Percentiles rank a stretch among this genome's conserved stretches.
Evolutionary conservation across 2,113 vertebrate genomes (phyloP).

Genomic region (Coracopsis vasa): DNA sequence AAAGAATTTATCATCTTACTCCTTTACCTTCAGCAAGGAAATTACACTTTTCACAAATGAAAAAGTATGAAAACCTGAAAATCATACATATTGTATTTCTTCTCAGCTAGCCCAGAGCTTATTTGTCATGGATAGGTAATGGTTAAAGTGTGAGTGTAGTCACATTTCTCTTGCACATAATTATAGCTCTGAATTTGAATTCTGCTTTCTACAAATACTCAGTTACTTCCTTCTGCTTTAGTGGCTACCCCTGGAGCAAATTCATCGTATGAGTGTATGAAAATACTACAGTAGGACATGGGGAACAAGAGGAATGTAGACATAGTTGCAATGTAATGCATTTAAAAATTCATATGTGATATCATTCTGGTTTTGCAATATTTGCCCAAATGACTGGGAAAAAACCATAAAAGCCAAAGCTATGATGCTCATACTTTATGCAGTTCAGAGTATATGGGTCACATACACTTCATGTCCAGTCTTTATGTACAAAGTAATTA

Average conservation of each 20-base stretch:
- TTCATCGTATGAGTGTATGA: background rate
- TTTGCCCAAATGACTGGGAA: background rate
- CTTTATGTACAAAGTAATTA: background rate
- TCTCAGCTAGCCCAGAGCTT: background rate
- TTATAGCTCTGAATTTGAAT: background rate
- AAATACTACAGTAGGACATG: background rate
- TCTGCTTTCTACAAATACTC: background rate
- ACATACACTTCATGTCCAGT: background rate
- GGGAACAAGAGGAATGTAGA: background rate
- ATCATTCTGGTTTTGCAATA: background rate
- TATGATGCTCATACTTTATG: background rate
- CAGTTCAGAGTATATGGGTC: background rate
- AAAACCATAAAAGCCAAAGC: background rate
- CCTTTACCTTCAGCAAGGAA: background rate
- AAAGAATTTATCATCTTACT: background rate
- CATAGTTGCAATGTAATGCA: background rate
- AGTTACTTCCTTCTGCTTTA: background rate
- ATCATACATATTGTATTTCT: background rate
- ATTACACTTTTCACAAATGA: background rate
- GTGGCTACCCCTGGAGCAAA: background rate
- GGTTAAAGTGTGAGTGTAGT: background rate
- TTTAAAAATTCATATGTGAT: background rate
- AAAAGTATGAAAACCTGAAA: background rate
- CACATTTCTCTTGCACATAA: background rate
- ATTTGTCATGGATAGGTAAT: background rate